These are phyloP conservation scores for Cheilosia urbana DNA, from an alignment of 2,888 invertebrate genomes.

Conservation along the genomic window DNA sequence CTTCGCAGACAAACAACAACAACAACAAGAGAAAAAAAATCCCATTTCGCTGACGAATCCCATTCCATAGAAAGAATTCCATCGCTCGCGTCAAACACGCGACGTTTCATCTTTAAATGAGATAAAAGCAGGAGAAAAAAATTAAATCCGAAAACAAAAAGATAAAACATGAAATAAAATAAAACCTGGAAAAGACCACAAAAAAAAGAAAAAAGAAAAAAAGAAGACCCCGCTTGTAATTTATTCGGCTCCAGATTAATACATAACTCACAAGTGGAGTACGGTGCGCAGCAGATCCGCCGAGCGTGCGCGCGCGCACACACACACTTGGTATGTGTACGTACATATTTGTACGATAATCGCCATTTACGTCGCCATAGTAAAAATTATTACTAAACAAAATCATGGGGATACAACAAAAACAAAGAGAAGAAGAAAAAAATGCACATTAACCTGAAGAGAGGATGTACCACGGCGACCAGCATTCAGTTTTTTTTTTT, in stretches of 20 bases:
- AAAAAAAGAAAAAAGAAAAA: slow-evolving; percentile 36
- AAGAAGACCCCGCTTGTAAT: slow-evolving; percentile 46
- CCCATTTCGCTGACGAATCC: slow-evolving; percentile 41
- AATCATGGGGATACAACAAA: slow-evolving; percentile 39
- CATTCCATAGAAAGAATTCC: slow-evolving; percentile 54
- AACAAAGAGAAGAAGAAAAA: slow-evolving; percentile 15
- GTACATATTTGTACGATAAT: slow-evolving; percentile 67
- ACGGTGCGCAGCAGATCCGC: slow-evolving; percentile 41
- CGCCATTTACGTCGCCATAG: slow-evolving; percentile 68
- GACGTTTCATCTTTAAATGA: slow-evolving; percentile 67
- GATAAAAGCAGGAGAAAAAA: slow-evolving; percentile 45
- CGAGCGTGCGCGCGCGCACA: slow-evolving; percentile 39
- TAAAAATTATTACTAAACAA: slow-evolving; percentile 71
- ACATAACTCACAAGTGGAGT: slow-evolving; percentile 66
- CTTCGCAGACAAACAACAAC: slow-evolving; percentile 16
- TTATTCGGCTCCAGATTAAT: slow-evolving; percentile 73
- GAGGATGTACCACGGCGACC: slow-evolving; percentile 47
- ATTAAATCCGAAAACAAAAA: slow-evolving; percentile 37
- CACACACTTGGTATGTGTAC: slow-evolving; percentile 54
- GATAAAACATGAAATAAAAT: slow-evolving; percentile 46
- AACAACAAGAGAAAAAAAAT: slow-evolving; percentile 18
- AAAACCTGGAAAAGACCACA: slow-evolving; percentile 38
- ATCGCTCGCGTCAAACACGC: slow-evolving; percentile 72
- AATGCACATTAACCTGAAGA: slow-evolving; percentile 51
- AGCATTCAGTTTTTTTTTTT: too few relatives aligned